Base-by-base conservation (phyloP, 2,797 vertebrate species). In the Notolabrus celidotus region DNA sequence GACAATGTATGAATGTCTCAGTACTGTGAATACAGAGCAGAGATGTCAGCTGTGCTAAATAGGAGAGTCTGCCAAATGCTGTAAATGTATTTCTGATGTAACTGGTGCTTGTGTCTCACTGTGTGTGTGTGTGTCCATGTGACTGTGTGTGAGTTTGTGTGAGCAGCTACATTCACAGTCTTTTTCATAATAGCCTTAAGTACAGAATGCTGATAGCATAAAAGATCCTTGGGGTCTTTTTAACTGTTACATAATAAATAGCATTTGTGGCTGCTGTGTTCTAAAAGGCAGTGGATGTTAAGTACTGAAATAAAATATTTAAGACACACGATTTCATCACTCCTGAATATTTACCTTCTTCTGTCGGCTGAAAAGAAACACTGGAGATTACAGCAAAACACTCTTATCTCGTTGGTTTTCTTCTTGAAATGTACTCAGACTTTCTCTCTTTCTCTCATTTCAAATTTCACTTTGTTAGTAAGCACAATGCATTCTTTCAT, bases 171-270 rank as follows among this genome's bases (percentile, higher is more conserved):
- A 38, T 46, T 67, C 50, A 67, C 17, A 3, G 38, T 29, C 23
- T 57, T 45, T 55, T 23, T 42, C 38, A 60, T 66, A 66, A 56
- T 54, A 56, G 22, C 38, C 58, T 76, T 61, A 67, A 76, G 54
- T 53, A 49, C 67, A 71, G 36, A 70, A n/a, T 31, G 49, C 74
- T 71, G 55, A 82, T 75, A 73, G 75, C 55, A 72, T 68, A 78
- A 83, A 79, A 80, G 69, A 63, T 79, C 78, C 76, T 74, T 51
- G 27, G 67, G 67, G 79, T 76, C 63, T 67, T 78, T 83, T 88
- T 71, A 68, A 73, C 63, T 55, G 61, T 73, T 84, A 78, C 46
- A 67, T 78, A 87, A 83, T 76, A 78, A 73, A 79, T 69, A 60
- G 38, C 29, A 74, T 81, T 78, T 78, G 55, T 67, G 36, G 64